Conservation (phyloP, 1,140 invertebrate species). For the Drosophila biarmipes region DNA sequence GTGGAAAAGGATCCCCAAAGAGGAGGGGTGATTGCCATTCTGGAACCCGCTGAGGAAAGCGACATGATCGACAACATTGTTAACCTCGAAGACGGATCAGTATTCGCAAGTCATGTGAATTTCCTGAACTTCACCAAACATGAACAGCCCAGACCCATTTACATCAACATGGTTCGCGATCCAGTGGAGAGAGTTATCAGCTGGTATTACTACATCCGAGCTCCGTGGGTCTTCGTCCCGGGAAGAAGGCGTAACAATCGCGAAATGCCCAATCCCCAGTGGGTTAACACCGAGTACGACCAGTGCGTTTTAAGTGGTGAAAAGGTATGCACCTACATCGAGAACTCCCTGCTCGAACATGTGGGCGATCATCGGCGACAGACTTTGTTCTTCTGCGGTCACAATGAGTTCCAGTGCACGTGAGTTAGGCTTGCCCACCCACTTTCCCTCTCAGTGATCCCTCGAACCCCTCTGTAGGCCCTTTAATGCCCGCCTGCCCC, state of each 20-base stretch:
- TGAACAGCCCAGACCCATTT: conserved; percentile 92
- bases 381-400: conserved; percentile 94
- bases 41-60: conserved; percentile 54
- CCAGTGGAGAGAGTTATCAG: conserved; percentile 95
- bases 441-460: background rate
- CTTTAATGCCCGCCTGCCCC: conserved; percentile 91
- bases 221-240: conserved; percentile 88
- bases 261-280: conserved; percentile 92
- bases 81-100: conserved; percentile 67
- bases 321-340: conserved; percentile 91
- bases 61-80: conserved; percentile 73
- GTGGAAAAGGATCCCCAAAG: conserved; percentile 75
- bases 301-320: conserved; percentile 93
- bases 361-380: conserved; percentile 91
- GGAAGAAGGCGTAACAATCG: conserved; percentile 87
- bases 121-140: conserved; percentile 88
- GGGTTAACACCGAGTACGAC: conserved; percentile 92
- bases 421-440: conserved; percentile 53
- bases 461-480: conserved; percentile 86
- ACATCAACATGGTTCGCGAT: conserved; percentile 94
- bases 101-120: conserved; percentile 75
- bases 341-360: conserved; percentile 92
- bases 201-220: conserved; percentile 92
- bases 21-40: conserved; percentile 58
- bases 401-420: conserved; percentile 86